A percentile compares a stretch with the other conserved stretches of the same genome.
Evolutionary conservation across 2,797 vertebrate species (phyloP).

Genomic region (Falco berigora): DNA sequence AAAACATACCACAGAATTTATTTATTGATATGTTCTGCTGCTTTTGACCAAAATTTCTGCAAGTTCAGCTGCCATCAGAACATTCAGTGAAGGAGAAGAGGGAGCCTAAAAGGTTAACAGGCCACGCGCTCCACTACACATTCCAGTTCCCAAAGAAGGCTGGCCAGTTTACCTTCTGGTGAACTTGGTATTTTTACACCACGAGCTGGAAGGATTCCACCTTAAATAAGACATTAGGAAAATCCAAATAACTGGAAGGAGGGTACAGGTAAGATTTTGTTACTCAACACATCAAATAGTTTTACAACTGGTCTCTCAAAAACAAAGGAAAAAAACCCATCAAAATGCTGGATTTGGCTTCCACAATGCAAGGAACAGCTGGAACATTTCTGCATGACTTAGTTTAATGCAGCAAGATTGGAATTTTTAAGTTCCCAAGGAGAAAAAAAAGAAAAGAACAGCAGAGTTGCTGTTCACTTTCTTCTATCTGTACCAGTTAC

Average conservation of each 20-base stretch:
- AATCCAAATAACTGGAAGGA: not conserved
- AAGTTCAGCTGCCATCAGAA: not conserved
- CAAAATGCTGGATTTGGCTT: slow-evolving; percentile 51
- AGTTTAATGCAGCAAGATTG: slow-evolving; percentile 60
- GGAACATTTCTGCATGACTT: slow-evolving; percentile 70
- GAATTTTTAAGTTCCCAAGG: slow-evolving; percentile 61
- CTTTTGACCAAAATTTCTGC: not conserved
- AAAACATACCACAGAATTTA: not conserved
- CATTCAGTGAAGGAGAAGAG: not conserved
- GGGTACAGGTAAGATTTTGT: not conserved
- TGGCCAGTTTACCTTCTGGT: not conserved
- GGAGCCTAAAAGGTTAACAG: not conserved
- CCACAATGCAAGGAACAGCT: slow-evolving; percentile 60
- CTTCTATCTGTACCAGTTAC: slow-evolving; percentile 39
- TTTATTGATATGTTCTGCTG: not conserved
- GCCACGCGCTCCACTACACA: not conserved
- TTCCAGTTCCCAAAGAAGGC: not conserved
- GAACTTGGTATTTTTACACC: not conserved
- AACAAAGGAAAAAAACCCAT: not conserved
- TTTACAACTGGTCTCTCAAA: slow-evolving; percentile 36
- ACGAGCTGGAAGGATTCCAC: not conserved
- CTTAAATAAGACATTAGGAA: slow-evolving; percentile 17
- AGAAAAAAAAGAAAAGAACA: not conserved
- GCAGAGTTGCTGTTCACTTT: slow-evolving; percentile 30
- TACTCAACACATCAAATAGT: slow-evolving; percentile 3